A percentile compares a stretch with the other conserved stretches of the same genome.
These are phyloP conservation scores for Actinia equina DNA, from an alignment of 64 coral and sea anemone genomes.

Conservation along the genomic window DNA sequence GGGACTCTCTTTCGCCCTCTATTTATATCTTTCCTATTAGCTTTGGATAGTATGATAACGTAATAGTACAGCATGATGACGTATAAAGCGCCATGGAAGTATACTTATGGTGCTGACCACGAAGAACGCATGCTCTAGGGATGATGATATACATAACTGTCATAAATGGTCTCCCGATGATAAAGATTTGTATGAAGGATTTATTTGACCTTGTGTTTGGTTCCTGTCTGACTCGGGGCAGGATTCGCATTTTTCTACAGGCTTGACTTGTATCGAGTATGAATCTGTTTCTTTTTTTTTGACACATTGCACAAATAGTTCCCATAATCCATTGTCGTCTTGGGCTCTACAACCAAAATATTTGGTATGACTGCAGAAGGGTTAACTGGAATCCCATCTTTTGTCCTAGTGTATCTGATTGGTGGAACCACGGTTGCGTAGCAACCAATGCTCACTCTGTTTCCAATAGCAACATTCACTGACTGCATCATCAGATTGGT, in stretches of 20 bases:
- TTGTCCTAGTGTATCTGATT: slow-evolving; percentile 22
- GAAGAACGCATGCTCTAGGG: too few species aligned
- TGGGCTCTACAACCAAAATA: slow-evolving; percentile 8
- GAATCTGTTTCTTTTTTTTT: not conserved
- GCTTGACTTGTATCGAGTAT: not conserved
- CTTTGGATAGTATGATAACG: too few species aligned
- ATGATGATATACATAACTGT: too few species aligned
- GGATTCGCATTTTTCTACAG: not conserved
- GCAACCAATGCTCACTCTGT: slow-evolving; percentile 28
- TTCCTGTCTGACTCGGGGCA: not conserved
- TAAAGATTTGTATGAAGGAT: too few species aligned
- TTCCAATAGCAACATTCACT: not conserved
- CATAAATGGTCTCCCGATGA: too few species aligned
- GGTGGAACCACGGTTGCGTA: not conserved
- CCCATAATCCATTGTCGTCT: slow-evolving; percentile 26
- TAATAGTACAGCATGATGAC: too few species aligned
- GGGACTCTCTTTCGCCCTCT: too few species aligned
- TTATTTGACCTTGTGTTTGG: not conserved
- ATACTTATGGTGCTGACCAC: too few species aligned
- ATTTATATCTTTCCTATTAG: too few species aligned
- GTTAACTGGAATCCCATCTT: slow-evolving; percentile 10
- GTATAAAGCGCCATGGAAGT: too few species aligned
- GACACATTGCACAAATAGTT: slow-evolving; percentile 22
- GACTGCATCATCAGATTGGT: not conserved
- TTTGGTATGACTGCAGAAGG: slow-evolving; percentile 5